A percentile compares a stretch with the other conserved stretches of the same genome.
These are phyloP conservation scores for Apostichopus japonicus DNA, from an alignment of 35 echinoderm and acorn worm species.

Conservation along the genomic window DNA sequence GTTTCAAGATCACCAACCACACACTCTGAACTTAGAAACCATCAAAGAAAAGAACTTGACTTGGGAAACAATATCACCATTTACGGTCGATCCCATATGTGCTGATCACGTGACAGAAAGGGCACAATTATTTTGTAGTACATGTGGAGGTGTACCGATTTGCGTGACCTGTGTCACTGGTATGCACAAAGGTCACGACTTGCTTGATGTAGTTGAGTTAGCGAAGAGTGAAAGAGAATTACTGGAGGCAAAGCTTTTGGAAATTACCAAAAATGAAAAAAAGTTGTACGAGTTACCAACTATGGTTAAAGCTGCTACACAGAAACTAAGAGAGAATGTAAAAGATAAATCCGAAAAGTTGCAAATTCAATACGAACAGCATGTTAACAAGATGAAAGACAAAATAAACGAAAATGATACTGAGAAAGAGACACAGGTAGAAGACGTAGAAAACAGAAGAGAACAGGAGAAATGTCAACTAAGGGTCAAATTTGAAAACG, in stretches of 20 bases:
- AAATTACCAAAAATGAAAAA: background rate
- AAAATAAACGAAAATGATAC: background rate
- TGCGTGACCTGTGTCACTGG: background rate
- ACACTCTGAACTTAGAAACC: background rate
- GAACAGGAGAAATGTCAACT: background rate
- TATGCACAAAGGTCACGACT: background rate
- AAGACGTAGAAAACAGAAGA: background rate
- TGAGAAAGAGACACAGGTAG: background rate
- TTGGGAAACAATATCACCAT: background rate
- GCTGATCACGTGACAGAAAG: background rate
- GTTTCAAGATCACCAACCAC: background rate
- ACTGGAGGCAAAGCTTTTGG: background rate
- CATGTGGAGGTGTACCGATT: background rate
- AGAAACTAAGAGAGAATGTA: background rate
- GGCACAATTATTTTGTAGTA: background rate
- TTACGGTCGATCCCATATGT: background rate
- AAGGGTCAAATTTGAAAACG: background rate
- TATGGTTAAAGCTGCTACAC: background rate
- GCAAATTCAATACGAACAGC: background rate
- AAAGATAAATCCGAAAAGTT: background rate
- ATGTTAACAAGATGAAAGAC: background rate
- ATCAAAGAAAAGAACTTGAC: background rate
- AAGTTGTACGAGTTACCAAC: background rate
- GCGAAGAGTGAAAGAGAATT: conserved; percentile 7
- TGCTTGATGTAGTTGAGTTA: background rate